Evolutionary conservation across 2,888 invertebrate genomes (phyloP).

Genomic region (Malachius bipustulatus): DNA sequence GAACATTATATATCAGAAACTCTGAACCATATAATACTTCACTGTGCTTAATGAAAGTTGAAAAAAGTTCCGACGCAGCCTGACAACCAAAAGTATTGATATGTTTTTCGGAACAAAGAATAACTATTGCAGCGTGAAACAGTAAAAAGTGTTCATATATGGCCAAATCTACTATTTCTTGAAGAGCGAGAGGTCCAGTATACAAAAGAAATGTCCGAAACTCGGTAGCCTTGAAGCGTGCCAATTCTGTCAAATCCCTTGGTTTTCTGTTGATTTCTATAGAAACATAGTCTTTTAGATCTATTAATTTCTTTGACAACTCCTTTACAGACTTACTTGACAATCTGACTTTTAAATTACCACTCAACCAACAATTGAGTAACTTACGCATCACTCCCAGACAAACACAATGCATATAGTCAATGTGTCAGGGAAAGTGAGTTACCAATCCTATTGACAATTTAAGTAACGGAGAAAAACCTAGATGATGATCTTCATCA

Average conservation of each 20-base stretch:
- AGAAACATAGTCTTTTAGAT: slow-evolving; percentile 9
- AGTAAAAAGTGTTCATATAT: slow-evolving; percentile 17
- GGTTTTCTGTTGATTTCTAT: slow-evolving; percentile 21
- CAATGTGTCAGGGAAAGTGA: slow-evolving; percentile 17
- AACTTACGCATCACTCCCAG: slow-evolving; percentile 19
- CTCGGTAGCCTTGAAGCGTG: slow-evolving; percentile 22
- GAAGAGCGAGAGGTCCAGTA: slow-evolving; percentile 15
- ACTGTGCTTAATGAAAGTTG: slow-evolving; percentile 10
- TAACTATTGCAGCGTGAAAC: slow-evolving; percentile 17
- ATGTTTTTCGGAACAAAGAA: slow-evolving; percentile 12
- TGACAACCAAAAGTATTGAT: slow-evolving; percentile 17
- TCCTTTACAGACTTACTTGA: slow-evolving; percentile 6
- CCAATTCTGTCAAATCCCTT: slow-evolving; percentile 16
- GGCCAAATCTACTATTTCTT: slow-evolving; percentile 14
- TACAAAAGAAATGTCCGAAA: slow-evolving; percentile 18
- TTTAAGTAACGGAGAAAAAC: slow-evolving; percentile 13
- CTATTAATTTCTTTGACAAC: not conserved
- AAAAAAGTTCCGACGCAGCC: slow-evolving; percentile 15
- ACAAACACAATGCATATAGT: slow-evolving; percentile 20
- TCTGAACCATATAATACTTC: slow-evolving; percentile 10
- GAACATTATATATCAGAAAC: slow-evolving; percentile 13
- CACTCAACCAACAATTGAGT: slow-evolving; percentile 18
- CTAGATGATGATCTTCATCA: slow-evolving; percentile 16
- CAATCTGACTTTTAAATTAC: slow-evolving; percentile 14
- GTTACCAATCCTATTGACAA: slow-evolving; percentile 15